These are phyloP conservation scores for Meganola albula DNA, from an alignment of 2,888 invertebrate species.

Conservation along the genomic window DNA sequence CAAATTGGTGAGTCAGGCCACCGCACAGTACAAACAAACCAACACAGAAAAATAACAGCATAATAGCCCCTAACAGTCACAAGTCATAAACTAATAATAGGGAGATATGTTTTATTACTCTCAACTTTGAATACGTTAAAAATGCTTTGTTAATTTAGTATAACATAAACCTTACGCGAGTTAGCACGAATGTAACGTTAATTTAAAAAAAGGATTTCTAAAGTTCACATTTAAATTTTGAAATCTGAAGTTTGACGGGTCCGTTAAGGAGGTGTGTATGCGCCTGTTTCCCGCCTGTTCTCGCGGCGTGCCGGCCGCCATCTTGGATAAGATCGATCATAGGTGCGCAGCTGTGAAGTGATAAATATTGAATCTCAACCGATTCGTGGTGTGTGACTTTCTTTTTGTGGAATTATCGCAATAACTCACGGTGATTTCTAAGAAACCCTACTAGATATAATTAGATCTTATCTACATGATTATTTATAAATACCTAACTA, in stretches of 20 bases:
- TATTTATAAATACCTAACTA: too few species aligned
- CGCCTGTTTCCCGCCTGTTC: conserved; percentile 64
- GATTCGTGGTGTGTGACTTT: conserved; percentile 39
- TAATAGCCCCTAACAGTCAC: conserved; percentile 72
- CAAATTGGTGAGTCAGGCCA: conserved; percentile 59
- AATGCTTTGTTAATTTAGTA: conserved; percentile 66
- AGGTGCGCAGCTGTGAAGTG: conserved; percentile 73
- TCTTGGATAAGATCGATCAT: conserved; percentile 75
- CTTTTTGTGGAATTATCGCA: conserved; percentile 34
- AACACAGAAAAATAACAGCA: conserved; percentile 67
- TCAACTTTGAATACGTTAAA: conserved; percentile 68
- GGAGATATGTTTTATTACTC: conserved; percentile 75
- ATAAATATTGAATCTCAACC: conserved; percentile 52
- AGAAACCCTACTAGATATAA: conserved; percentile 24
- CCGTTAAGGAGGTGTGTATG: conserved; percentile 59
- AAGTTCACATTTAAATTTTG: too few species aligned
- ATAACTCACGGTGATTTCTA: conserved; percentile 20
- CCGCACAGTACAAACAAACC: conserved; percentile 71
- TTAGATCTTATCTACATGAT: too few species aligned
- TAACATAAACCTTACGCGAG: conserved; percentile 54
- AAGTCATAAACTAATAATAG: conserved; percentile 76
- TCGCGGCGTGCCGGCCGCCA: conserved; percentile 63
- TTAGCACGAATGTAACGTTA: conserved; percentile 48
- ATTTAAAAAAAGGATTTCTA: conserved; percentile 34
- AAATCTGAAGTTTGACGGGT: conserved; percentile 55